Evolutionary conservation across 2,113 vertebrate genomes (phyloP).

Genomic region (Arenaria interpres): DNA sequence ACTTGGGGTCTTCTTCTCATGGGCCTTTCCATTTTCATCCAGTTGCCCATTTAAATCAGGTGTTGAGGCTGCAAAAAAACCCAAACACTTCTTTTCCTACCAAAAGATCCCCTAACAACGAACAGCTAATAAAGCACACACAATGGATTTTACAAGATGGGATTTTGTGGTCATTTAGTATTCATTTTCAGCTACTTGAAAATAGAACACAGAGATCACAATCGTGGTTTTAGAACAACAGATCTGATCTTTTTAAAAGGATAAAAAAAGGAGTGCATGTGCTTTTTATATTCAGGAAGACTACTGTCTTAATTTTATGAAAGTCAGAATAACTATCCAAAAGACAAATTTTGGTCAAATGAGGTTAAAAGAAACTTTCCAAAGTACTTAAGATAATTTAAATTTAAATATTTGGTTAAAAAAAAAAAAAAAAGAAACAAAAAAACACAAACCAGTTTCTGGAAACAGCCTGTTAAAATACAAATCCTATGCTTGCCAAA

Average conservation of each 20-base stretch:
- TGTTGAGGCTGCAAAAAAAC: background rate
- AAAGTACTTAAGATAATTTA: background rate
- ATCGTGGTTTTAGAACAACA: background rate
- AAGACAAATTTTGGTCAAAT: background rate
- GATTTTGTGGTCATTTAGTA: background rate
- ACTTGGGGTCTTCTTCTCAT: background rate
- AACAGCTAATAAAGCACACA: background rate
- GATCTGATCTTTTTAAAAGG: background rate
- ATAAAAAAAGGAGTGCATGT: background rate
- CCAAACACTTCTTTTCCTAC: background rate
- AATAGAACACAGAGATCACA: background rate
- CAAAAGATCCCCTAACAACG: background rate
- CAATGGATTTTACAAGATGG: background rate
- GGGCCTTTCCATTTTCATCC: background rate
- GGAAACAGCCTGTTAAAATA: background rate
- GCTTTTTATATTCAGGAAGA: background rate
- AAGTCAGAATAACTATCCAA: background rate
- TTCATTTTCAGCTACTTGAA: background rate
- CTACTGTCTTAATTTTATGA: background rate
- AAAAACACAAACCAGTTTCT: background rate
- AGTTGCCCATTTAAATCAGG: background rate
- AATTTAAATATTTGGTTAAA: background rate
- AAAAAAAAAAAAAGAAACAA: rapidly evolving
- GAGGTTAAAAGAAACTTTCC: background rate
- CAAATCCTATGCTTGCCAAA: background rate